Base-by-base conservation (phyloP, 2,797 vertebrate species). In the Cynodonichthys magdalenae region DNA sequence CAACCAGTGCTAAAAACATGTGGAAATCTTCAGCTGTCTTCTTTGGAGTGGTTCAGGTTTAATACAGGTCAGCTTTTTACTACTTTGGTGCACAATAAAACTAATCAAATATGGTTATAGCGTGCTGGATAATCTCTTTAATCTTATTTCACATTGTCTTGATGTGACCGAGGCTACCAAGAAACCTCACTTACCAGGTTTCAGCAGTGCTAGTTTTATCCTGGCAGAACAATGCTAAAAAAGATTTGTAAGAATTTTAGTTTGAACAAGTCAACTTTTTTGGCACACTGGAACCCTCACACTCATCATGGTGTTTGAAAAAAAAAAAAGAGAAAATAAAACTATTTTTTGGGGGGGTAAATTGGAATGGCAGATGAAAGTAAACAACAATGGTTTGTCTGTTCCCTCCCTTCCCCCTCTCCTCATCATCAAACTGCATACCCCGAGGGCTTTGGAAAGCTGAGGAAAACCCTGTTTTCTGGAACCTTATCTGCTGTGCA, bases 381-480 rank as follows among this genome's bases (percentile, higher is more conserved):
- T 66, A 75, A 84, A 66, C 47, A 67, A 53, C 66, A 76, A 12
- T 44, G 67, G 53, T 47, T 53, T 70, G 69, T 61, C 53, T 72
- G 36, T 55, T 28, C 53, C 18, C 62, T 12, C 60, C 29, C 34
- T 15, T 52, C 47, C 1, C 44, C 55, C 46, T 29, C 42, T 19
- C 66, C 49, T 15, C 73, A 41, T 71, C 74, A 59, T 81, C 74
- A 74, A 46, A 47, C 68, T 66, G 62, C 47, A 61, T 80, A 78
- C 80, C 85, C 78, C 54, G 57, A 77, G 84, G 88, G 82, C 44
- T 74, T 78, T 79, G 67, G 58, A 77, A 73, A 85, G 69, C 74
- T 17, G 67, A 74, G 76, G 81, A 71, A 86, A 87, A 80, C 81
- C 85, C 74, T 84, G 70, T 86, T 85, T 85, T 86, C 75, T 82